Evolutionary conservation across 2,888 invertebrate genomes (phyloP).

Genomic region (Dorcus parallelipipedus): DNA sequence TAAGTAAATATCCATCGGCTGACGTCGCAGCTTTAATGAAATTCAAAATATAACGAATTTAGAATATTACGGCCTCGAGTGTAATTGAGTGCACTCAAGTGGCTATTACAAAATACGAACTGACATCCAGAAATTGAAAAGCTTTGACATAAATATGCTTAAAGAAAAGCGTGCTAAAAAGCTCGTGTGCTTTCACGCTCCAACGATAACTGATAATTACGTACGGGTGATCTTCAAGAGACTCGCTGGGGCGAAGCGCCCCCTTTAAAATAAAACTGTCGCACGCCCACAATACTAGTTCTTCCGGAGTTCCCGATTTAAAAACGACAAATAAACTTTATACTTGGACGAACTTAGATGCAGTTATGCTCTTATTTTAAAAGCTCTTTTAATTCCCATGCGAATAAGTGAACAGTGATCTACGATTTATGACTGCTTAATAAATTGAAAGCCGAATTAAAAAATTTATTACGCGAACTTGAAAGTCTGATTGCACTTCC

Average conservation of each 20-base stretch:
- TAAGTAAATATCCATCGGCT: too few species aligned
- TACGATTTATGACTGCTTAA: slow-evolving; percentile 48
- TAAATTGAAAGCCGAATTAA: slow-evolving; percentile 4
- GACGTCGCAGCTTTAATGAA: too few species aligned
- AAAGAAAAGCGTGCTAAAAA: slow-evolving; percentile 47
- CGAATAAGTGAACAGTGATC: slow-evolving; percentile 43
- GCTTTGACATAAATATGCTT: slow-evolving; percentile 49
- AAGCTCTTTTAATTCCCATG: slow-evolving; percentile 36
- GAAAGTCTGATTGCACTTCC: neutral
- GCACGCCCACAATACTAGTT: slow-evolving; percentile 44
- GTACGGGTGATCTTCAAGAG: slow-evolving; percentile 50
- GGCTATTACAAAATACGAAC: slow-evolving; percentile 39
- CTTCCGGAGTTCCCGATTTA: slow-evolving; percentile 34
- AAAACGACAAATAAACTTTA: slow-evolving; percentile 48
- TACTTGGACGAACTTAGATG: slow-evolving; percentile 44
- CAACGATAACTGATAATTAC: slow-evolving; percentile 50
- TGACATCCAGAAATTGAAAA: slow-evolving; percentile 45
- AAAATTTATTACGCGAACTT: neutral
- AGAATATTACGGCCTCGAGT: neutral
- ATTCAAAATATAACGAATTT: too few species aligned
- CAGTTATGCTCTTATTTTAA: slow-evolving; percentile 45
- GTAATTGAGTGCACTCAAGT: slow-evolving; percentile 36
- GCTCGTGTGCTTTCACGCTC: slow-evolving; percentile 46
- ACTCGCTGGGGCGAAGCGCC: slow-evolving; percentile 38
- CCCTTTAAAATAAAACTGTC: slow-evolving; percentile 47